Evolutionary conservation across 2,797 vertebrate species (phyloP).

Genomic region (Cynopterus sphinx): DNA sequence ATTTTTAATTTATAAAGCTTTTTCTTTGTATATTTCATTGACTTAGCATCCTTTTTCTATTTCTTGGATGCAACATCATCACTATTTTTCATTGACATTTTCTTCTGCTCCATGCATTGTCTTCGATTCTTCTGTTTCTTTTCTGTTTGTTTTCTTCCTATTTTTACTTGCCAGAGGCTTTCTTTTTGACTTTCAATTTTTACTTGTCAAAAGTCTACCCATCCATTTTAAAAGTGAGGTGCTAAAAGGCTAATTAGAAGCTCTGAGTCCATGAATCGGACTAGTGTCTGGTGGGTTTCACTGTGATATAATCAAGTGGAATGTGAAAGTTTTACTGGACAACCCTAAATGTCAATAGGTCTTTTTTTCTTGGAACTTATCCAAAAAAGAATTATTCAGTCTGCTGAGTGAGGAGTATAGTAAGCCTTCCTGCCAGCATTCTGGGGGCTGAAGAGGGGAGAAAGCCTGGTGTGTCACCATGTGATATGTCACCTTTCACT

Average conservation of each 20-base stretch:
- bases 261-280: background rate
- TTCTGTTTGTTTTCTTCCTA: background rate
- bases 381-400: background rate
- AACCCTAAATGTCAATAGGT: background rate
- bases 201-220: background rate
- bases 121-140: slow-evolving; percentile 36
- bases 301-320: background rate
- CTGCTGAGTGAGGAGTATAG: background rate
- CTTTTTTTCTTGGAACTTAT: slow-evolving; percentile 11
- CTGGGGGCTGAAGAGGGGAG: background rate
- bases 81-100: background rate
- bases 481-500: background rate
- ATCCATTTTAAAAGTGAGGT: slow-evolving; percentile 11
- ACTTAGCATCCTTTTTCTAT: background rate
- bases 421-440: background rate
- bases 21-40: background rate
- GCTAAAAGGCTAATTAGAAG: background rate
- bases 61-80: background rate
- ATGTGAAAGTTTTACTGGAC: background rate
- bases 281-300: background rate
- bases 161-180: slow-evolving; percentile 8
- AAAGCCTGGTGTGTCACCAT: background rate
- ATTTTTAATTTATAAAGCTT: slow-evolving; percentile 36
- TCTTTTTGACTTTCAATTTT: background rate
- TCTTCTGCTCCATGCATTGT: background rate